Conservation (phyloP, 2,113 vertebrate genomes). For the Trogon melanurus region DNA sequence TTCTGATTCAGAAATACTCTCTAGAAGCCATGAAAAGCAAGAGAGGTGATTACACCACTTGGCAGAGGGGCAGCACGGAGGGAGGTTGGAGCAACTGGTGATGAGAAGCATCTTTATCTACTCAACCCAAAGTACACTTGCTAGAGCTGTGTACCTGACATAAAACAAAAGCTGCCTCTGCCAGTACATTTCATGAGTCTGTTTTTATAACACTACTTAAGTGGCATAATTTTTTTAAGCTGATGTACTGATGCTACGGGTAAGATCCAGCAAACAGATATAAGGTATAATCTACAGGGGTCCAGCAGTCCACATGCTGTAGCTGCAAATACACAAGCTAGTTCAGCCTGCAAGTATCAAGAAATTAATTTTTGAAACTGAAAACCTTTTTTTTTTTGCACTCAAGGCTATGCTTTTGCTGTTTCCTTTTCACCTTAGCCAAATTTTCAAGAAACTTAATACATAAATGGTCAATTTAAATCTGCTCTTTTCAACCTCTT, state of each 20-base stretch:
- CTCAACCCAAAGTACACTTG: neutral
- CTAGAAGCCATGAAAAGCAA: neutral
- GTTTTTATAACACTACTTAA: neutral
- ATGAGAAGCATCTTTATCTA: neutral
- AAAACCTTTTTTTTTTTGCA: neutral
- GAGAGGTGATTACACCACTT: neutral
- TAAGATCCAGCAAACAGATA: neutral
- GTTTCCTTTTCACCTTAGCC: neutral
- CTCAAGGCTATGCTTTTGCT: neutral
- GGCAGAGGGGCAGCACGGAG: neutral
- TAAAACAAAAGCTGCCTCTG: neutral
- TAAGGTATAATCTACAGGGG: neutral
- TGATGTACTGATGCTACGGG: neutral
- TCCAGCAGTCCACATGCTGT: neutral
- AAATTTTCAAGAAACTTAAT: neutral
- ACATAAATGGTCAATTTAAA: neutral
- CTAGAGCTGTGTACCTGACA: neutral
- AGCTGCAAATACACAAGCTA: neutral
- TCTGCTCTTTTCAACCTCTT: neutral
- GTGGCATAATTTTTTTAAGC: neutral
- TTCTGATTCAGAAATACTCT: neutral
- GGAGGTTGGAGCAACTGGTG: neutral
- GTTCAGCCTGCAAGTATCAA: neutral
- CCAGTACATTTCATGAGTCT: neutral
- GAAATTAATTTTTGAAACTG: neutral